These are phyloP conservation scores for Montipora capricornis DNA, from an alignment of 64 coral and sea anemone species.

Conservation along the genomic window DNA sequence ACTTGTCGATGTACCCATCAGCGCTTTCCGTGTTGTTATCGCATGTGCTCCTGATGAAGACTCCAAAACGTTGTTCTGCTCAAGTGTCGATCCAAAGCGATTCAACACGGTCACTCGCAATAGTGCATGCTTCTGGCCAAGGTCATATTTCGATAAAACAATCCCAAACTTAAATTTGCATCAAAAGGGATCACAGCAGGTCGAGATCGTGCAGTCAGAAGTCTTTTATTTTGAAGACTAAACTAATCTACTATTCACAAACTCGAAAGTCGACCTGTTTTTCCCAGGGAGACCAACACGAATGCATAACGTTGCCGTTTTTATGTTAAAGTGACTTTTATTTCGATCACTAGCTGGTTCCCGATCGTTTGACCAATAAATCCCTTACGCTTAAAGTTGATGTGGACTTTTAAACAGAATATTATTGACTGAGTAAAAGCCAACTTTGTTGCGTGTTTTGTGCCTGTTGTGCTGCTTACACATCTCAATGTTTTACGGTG, in stretches of 20 bases:
- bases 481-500: not conserved
- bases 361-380: not conserved
- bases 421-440: not conserved
- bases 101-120: not conserved
- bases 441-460: not conserved
- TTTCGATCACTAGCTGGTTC: not conserved
- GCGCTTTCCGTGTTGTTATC: too few species aligned
- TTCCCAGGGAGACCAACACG: too few species aligned
- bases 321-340: not conserved
- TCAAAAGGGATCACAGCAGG: not conserved
- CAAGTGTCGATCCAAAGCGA: not conserved
- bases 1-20: too few species aligned
- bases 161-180: not conserved
- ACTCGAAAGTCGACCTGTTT: not conserved
- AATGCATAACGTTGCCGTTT: not conserved
- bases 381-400: not conserved
- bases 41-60: too few species aligned
- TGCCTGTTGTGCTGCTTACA: not conserved
- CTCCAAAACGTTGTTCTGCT: too few species aligned
- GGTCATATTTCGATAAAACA: not conserved
- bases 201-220: not conserved
- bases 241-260: not conserved
- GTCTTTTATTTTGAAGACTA: not conserved
- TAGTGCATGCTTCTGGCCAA: not conserved
- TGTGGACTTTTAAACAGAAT: not conserved